phyloP scores from a whole-genome alignment of 2,113 vertebrate genomes.

The Ailurus styani region DNA sequence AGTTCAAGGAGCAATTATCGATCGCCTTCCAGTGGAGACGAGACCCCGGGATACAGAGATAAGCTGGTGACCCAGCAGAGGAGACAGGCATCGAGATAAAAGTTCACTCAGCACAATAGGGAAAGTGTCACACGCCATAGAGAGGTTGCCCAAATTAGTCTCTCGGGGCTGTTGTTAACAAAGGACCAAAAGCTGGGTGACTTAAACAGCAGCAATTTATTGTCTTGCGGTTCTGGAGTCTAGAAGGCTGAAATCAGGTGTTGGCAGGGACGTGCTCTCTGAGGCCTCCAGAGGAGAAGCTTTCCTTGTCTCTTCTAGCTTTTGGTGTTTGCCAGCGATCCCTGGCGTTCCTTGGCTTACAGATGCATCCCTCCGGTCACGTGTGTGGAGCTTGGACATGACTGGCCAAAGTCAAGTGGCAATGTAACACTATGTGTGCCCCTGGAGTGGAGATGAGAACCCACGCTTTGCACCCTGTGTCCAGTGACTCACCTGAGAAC shows the following conservation, averaged over 20 bases:
- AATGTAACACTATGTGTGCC: too few species aligned
- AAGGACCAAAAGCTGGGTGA: not conserved
- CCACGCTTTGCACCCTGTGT: accelerated
- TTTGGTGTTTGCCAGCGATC: not conserved
- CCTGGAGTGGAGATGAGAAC: not conserved
- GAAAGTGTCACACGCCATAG: not conserved
- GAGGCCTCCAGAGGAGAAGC: not conserved
- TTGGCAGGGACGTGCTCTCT: not conserved
- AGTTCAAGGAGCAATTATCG: not conserved
- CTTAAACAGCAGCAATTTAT: not conserved
- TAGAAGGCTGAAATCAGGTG: not conserved
- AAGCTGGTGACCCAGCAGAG: not conserved
- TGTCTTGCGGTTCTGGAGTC: not conserved
- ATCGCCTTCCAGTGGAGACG: not conserved
- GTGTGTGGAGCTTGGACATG: not conserved
- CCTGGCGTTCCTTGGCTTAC: not conserved
- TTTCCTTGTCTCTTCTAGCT: not conserved
- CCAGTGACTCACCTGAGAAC: not conserved
- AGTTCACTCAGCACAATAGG: not conserved
- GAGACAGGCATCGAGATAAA: not conserved
- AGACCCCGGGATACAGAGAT: not conserved
- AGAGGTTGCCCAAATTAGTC: not conserved
- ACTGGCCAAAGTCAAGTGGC: not conserved
- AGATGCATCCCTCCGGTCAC: not conserved
- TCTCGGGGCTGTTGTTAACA: not conserved